Base-by-base conservation (phyloP, 2,113 vertebrate species). In the Pitta sordida region DNA sequence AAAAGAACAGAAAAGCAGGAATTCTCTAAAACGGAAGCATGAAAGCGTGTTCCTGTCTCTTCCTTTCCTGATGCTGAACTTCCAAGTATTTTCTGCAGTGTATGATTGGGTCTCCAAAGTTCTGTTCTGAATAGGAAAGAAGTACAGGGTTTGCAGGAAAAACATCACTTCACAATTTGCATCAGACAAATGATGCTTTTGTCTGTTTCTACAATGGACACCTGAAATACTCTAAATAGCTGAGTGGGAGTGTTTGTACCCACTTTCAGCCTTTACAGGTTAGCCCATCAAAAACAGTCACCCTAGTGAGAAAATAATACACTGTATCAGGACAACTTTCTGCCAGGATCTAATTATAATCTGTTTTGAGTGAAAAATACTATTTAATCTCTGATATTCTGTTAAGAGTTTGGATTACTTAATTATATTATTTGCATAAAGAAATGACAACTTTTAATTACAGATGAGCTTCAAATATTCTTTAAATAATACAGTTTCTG, bases 21-120 rank as follows among this genome's bases (percentile, higher is more conserved):
- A 79, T 85, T 63, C 62, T 76, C 24, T 51, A 51, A 83, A 78
- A 82, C 8, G 14, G 41, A 91, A 82, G 36, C 19, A 49, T 3
- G 18, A 65, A 78, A 52, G 7, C 5, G 24, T 10, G 5, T 7
- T 84, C 23, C 18, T 21, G 3, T 48, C 89, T 51, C 39, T 86
- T 73, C 55, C 27, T 56, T 77, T 88, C 60, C 64, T 74, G 24
- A 83, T 73, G 17, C 9, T 55, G 36, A 83, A 69, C 5, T 11
- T 65, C 67, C 46, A 39, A 17, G 15, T 12, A 30, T 51, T 87
- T 70, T 49, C 32, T 0, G 0, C 15, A 41, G 13, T 32, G 27
- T 29, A 24, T 22, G 23, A 56, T 82, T 74, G 69, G 19, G 32
- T 67, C 32, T 53, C 51, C 58, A 13, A 43, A 65, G 10, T 53